phyloP scores from a whole-genome alignment of 1,140 invertebrate genomes.

The Eriocheir sinensis region DNA sequence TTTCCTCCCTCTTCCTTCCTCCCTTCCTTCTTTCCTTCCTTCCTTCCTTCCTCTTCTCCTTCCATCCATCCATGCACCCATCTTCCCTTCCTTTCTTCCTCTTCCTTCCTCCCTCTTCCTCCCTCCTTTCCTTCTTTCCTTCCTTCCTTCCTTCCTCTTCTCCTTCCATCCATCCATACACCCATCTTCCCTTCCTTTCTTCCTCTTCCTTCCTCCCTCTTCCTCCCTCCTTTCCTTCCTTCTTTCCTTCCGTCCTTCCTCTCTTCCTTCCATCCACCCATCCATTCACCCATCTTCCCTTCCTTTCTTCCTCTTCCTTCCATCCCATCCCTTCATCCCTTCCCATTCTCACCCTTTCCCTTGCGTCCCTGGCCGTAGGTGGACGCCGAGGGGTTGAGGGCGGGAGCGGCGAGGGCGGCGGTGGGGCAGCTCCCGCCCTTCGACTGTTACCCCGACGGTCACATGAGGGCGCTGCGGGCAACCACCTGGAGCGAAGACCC shows the following conservation, averaged over 20 bases:
- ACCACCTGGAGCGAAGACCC: constrained; percentile 56
- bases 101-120: background rate
- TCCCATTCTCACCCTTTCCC: background rate
- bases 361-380: background rate
- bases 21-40: background rate
- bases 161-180: background rate
- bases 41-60: background rate
- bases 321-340: background rate
- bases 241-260: background rate
- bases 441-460: constrained; percentile 70
- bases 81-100: background rate
- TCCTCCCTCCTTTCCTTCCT: background rate
- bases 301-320: background rate
- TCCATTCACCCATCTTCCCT: too few species aligned
- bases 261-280: constrained; percentile 5
- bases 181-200: background rate
- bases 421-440: constrained; percentile 29
- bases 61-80: too few species aligned
- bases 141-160: background rate
- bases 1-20: background rate
- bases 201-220: background rate
- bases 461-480: constrained; percentile 61
- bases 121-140: background rate
- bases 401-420: constrained; percentile 30
- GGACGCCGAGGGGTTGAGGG: background rate